Conservation (phyloP, 2,113 vertebrate species). For the Gorilla gorilla region DNA sequence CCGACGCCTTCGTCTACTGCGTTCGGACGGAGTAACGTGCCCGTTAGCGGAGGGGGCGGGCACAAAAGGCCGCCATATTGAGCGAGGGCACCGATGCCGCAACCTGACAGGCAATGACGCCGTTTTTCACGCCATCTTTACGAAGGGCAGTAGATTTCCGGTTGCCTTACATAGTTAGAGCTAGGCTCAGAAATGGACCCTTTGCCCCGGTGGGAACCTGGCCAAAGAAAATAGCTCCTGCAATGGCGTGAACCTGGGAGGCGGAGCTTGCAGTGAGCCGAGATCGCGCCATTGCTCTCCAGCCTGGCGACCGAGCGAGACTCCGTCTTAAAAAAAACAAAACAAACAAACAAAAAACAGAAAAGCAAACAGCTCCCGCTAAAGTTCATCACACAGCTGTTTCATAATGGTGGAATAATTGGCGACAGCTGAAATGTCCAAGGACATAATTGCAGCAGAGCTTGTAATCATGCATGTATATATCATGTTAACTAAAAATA, state of each 20-base stretch:
- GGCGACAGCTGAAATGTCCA: not conserved
- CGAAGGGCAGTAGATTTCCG: constrained; percentile 43
- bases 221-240: not conserved
- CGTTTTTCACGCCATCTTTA: constrained; percentile 30
- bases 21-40: fast-evolving
- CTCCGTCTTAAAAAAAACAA: too few relatives aligned
- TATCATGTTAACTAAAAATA: not conserved
- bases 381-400: not conserved
- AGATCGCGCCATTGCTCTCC: too few relatives aligned
- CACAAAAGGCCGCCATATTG: not conserved
- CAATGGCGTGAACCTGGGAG: not conserved
- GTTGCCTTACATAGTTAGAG: fast-evolving
- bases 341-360: too few relatives aligned
- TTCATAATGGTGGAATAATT: not conserved
- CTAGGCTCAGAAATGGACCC: fast-evolving
- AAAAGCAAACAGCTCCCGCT: not conserved
- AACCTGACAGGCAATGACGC: not conserved
- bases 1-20: not conserved
- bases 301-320: too few relatives aligned
- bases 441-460: not conserved
- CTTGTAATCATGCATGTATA: not conserved
- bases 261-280: too few relatives aligned
- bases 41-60: constrained; percentile 1
- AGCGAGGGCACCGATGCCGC: not conserved
- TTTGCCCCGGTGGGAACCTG: not conserved